Base-by-base conservation (phyloP, 2,797 vertebrate genomes). In the Synaphobranchus kaupii region DNA sequence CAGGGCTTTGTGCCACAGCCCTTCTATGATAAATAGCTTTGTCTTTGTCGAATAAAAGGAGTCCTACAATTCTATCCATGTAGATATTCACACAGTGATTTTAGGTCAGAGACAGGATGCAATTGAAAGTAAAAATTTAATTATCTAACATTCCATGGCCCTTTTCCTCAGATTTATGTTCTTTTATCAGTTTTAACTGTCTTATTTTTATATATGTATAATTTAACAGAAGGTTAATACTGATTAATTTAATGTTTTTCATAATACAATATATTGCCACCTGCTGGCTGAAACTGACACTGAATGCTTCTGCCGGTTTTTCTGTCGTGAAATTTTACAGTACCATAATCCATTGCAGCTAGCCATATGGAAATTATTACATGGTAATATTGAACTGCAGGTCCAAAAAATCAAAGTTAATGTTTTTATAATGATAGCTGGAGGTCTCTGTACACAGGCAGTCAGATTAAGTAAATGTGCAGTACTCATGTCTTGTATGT, bases 361-460 rank as follows among this genome's bases (percentile, higher is more conserved):
- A 50, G 87, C 34, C 88, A 86, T 76, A 90, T 87, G 89, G 88
- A 89, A 91, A 93, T 88, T 78, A 90, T 89, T 86, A 85, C 48
- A 80, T 88, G 56, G 28, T 88, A 91, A 87, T 78, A 81, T 89
- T 83, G 83, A 58, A 4, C 83, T 86, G 87, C 87, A 89, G 54
- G 87, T 47, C 66, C 87, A 78, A 82, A 7, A 56, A 25, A 93
- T 92, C 90, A 91, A 90, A 92, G 90, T 89, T 92, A 89, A 93
- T 90, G 73, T 86, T 52, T 17, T 90, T 89, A 93, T 95, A 94
- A 94, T 95, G 94, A 93, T 52, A 92, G 93, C 94, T 90, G 5
- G 84, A 93, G 58, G 89, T 91, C 91, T 93, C 91, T 84, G 12
- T 88, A 90, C 87, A 60, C 20, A 88, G 84, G 83, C 52, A 66